These are phyloP conservation scores for Platanista minor DNA, from an alignment of 2,113 vertebrate genomes.

Conservation along the genomic window DNA sequence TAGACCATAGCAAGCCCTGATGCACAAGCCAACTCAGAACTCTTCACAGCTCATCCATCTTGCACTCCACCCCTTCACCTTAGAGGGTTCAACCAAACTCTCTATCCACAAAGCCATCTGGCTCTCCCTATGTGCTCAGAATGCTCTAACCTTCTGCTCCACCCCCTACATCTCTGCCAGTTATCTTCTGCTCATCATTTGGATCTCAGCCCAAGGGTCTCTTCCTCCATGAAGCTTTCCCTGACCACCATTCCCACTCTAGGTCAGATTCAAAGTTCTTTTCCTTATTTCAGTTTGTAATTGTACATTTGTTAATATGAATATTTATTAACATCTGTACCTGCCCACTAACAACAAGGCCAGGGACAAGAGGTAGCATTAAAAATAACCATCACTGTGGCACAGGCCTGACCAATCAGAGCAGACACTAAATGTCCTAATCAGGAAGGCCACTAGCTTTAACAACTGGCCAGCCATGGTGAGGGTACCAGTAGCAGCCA, in stretches of 20 bases:
- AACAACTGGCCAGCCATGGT: no score
- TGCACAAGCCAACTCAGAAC: not conserved
- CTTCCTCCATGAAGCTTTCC: not conserved
- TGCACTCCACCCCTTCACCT: not conserved
- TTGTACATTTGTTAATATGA: not conserved
- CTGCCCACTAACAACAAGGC: not conserved
- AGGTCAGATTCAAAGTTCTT: not conserved
- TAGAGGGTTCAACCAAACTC: not conserved
- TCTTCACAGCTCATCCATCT: not conserved
- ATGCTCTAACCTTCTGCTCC: not conserved
- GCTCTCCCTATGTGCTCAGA: not conserved
- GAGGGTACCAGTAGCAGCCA: not conserved
- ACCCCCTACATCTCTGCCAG: not conserved
- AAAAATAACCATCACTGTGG: not conserved
- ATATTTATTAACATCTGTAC: not conserved
- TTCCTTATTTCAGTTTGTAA: not conserved
- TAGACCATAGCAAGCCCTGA: not conserved
- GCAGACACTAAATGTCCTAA: not conserved
- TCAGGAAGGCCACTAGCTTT: not conserved
- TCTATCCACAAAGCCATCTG: not conserved
- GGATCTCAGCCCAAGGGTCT: not conserved
- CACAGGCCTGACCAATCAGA: not conserved
- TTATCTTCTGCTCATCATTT: no score
- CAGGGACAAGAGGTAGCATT: not conserved
- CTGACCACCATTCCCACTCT: not conserved